Base-by-base conservation (phyloP, 2,888 invertebrate genomes). In the Caenorhabditis sinica region DNA sequence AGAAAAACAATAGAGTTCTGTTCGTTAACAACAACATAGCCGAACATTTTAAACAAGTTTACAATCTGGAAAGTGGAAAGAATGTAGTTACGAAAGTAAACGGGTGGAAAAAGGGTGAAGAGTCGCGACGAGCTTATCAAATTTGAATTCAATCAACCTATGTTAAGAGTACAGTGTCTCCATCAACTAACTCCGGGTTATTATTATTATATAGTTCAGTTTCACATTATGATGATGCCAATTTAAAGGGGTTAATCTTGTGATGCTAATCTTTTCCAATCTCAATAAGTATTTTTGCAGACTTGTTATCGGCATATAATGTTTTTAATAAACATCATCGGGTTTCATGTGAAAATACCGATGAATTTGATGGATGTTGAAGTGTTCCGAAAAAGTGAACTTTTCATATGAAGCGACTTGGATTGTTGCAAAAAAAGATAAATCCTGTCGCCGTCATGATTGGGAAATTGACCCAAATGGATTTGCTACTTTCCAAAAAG, bases 1-100 rank as follows among this genome's bases (percentile, higher is more conserved):
- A 85, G 56, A 74, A 85, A 85, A 30, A 85, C 77, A 69, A 85
- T 73, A 2, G 75, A 72, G 40, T 82, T 85, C n/a, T 81, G 74
- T 33, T 75, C 79, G 71, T 80, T 82, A 58, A 79, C 82, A 79
- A 85, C 60, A 56, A 85, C 75, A 63, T 85, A 85, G 23, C 85
- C 85, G 58, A 77, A 73, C 85, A 85, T 85, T 53, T 65, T 65
- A n/a, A 63, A 61, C 40, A 61, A 43, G n/a, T 5, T 25, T 63
- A 71, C 17, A 61, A 45, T 45, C 63, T 65, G 69, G 30, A 63
- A 65, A 23, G 30, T 8, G 40, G 45, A n/a, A 53, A 53, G 28
- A 66, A 58, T 68, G 60, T 69, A 69, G 68, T 43, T 11, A 69
- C 15, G 40, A 68, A 20, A 17, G 58, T 43, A 33, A 65, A 40